Base-by-base conservation (phyloP, 1,140 invertebrate species). In the Drosophila sp. region DNA sequence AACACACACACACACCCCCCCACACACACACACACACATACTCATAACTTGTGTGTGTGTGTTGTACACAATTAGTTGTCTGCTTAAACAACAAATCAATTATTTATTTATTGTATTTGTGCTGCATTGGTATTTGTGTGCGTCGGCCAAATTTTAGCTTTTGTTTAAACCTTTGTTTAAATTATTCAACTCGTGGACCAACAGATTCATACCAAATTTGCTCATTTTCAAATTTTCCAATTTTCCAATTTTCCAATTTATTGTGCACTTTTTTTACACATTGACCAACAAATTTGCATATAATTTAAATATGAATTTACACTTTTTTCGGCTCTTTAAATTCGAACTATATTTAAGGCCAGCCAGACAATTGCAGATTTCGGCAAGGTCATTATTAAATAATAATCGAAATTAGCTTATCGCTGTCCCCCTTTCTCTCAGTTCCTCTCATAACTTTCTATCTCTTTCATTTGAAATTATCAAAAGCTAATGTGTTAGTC, bases 61-160 rank as follows among this genome's bases (percentile, higher is more conserved):
- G 65, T 75, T 70, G 67, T 64, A 43, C 63, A 67, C 82, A 87
- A 86, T 86, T 89, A 78, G 78, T 87, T 78, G 53, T 67, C 61
- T 63, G 67, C 74, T 64, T 64, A 46, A 72, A 87, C 72, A 79
- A 70, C 83, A 66, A 80, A 89, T 87, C 76, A 89, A 89, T 87
- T 87, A 83, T 80, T 71, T 75, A 89, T 89, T 74, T 89, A 82
- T 71, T 83, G 45, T 62, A 53, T 53, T 53, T 18, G 6, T 53
- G 21, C 2, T 56, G 41, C 13, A 38, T 67, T 41, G 32, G 64
- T 77, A 64, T 64, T 69, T 70, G 27, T 62, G 57, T 76, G 58
- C 29, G 50, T 41, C 64, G 73, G 75, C 64, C 66, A 72, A 82
- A 76, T 81, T 77, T 72, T 48, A 61, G 81, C 77, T 83, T 86